These are phyloP conservation scores for Synanthedon formicaeformis DNA, from an alignment of 2,888 invertebrate species.

Conservation along the genomic window DNA sequence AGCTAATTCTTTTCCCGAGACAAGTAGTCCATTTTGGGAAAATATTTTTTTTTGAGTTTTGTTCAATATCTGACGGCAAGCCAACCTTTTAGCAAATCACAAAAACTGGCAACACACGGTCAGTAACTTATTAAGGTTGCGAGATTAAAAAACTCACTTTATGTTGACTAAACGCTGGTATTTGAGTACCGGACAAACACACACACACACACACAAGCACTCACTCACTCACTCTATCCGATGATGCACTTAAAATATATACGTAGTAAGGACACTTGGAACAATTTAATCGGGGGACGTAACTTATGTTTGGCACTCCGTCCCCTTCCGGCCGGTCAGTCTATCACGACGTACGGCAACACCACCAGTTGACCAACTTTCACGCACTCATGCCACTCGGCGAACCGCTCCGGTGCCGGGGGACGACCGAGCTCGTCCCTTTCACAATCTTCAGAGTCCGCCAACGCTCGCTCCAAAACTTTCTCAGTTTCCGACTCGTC, in stretches of 20 bases:
- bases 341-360: constrained; percentile 97
- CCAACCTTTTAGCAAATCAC: no score
- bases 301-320: constrained; percentile 11
- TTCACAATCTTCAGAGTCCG: constrained; percentile 8
- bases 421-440: constrained; percentile 39
- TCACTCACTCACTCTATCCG: constrained; percentile 9
- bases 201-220: not conserved
- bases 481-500: constrained; percentile 8
- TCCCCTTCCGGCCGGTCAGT: constrained; percentile 67
- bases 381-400: constrained; percentile 93
- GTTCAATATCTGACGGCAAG: no score
- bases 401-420: constrained; percentile 69
- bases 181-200: no score
- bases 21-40: no score
- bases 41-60: no score
- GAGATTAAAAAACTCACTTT: no score
- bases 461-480: constrained; percentile 14
- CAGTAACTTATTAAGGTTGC: no score
- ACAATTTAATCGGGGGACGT: constrained; percentile 15
- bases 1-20: no score
- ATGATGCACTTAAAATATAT: constrained; percentile 33
- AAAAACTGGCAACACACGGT: no score
- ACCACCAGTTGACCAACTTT: constrained; percentile 87
- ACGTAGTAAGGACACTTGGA: constrained; percentile 60
- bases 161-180: no score